Percentiles rank a stretch among this genome's conserved stretches.
Conservation (phyloP, 1,140 invertebrate species). For the Melanaphis sacchari region DNA sequence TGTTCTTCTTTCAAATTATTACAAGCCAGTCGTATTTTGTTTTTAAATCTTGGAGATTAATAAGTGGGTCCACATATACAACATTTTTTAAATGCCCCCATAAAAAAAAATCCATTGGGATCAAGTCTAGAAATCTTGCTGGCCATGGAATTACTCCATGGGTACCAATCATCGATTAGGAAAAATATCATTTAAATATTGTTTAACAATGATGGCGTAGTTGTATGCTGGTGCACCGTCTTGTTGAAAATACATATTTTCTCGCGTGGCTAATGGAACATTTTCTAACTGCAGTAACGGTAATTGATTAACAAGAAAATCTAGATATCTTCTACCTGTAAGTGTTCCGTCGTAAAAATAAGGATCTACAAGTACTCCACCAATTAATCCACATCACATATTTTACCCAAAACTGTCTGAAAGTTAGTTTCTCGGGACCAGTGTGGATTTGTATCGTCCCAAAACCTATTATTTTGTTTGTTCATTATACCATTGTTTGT, state of each 20-base stretch:
- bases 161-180: neutral
- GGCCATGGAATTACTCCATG: neutral
- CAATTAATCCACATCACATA: neutral
- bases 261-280: too few species aligned
- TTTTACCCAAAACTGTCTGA: neutral
- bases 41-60: too few species aligned
- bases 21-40: too few species aligned
- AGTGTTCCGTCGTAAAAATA: neutral
- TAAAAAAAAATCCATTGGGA: neutral
- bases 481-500: neutral
- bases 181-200: neutral
- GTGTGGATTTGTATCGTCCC: too few species aligned
- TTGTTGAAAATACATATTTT: too few species aligned
- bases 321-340: neutral
- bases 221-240: too few species aligned
- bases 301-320: too few species aligned
- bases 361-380: neutral
- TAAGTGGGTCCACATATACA: neutral
- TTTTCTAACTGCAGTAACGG: too few species aligned
- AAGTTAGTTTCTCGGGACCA: too few species aligned
- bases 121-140: neutral
- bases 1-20: too few species aligned
- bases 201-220: too few species aligned
- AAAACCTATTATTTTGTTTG: neutral
- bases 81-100: neutral